phyloP scores from a whole-genome alignment of 2,113 vertebrate genomes.

The Emydocephalus ijimae region DNA sequence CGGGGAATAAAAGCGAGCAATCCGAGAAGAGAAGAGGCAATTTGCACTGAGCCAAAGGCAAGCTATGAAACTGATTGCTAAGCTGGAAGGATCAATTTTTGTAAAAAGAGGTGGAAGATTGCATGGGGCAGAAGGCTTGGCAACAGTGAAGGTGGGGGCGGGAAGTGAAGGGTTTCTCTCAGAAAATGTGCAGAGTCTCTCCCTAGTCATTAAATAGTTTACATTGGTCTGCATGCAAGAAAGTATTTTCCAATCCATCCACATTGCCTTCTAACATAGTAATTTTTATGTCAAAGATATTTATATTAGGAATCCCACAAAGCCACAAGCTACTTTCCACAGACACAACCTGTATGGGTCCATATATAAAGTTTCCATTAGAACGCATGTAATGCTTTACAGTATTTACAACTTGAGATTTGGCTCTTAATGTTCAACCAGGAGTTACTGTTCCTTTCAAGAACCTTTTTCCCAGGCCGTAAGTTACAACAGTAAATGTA shows the following conservation, averaged over 20 bases:
- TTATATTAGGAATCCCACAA: conserved; percentile 52
- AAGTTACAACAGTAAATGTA: neutral
- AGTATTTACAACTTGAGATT: conserved; percentile 25
- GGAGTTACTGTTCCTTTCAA: conserved; percentile 20
- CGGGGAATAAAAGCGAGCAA: conserved; percentile 34
- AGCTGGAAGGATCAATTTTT: conserved; percentile 31
- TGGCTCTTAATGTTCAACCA: conserved; percentile 23
- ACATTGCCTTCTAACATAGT: conserved; percentile 45
- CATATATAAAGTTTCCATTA: conserved; percentile 35
- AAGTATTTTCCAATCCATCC: conserved; percentile 43
- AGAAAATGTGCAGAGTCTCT: neutral
- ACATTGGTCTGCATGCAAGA: conserved; percentile 20
- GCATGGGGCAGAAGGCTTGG: neutral
- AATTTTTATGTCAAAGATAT: conserved; percentile 58
- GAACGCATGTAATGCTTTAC: neutral
- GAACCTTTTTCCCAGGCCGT: conserved; percentile 14
- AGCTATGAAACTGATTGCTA: conserved; percentile 44
- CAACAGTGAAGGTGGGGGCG: neutral
- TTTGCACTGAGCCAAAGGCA: conserved; percentile 55
- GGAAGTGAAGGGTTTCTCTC: neutral
- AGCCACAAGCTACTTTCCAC: conserved; percentile 51
- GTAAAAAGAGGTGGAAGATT: conserved; percentile 15
- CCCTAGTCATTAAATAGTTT: conserved; percentile 47
- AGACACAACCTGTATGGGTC: conserved; percentile 20
- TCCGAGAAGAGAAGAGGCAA: conserved; percentile 37